These are phyloP conservation scores for Littorina saxatilis DNA, from an alignment of 1,140 invertebrate species.

Conservation along the genomic window DNA sequence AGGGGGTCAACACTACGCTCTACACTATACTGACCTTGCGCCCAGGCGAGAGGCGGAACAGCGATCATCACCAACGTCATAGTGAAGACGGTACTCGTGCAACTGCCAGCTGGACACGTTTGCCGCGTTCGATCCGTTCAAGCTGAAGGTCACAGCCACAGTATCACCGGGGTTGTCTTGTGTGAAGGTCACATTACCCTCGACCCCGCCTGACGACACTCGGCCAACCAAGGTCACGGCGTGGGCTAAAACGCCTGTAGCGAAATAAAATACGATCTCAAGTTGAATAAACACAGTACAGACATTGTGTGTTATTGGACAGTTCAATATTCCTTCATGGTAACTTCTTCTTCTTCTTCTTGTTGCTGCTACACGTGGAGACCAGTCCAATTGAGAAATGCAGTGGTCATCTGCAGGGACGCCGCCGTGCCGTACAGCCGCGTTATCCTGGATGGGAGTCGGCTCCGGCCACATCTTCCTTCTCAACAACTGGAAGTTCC, in stretches of 20 bases:
- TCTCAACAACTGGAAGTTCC: too few relatives aligned
- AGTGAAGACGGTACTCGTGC: slow-evolving; percentile 42
- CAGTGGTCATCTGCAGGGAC: too few relatives aligned
- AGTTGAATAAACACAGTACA: background rate
- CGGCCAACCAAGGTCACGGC: slow-evolving; percentile 38
- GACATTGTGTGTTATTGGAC: background rate
- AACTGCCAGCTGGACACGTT: slow-evolving; percentile 35
- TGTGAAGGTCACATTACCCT: slow-evolving; percentile 46
- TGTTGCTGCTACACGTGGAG: too few relatives aligned
- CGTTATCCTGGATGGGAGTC: too few relatives aligned
- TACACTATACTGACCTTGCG: too few relatives aligned
- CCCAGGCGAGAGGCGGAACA: too few relatives aligned
- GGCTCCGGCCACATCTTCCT: too few relatives aligned
- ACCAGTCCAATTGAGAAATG: too few relatives aligned
- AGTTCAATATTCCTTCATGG: background rate
- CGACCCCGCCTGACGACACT: slow-evolving; percentile 44
- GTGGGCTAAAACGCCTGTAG: background rate
- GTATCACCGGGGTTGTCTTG: slow-evolving; percentile 33
- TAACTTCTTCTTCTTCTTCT: too few relatives aligned
- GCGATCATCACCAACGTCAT: slow-evolving; percentile 39
- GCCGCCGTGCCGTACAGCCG: too few relatives aligned
- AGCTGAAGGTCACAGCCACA: slow-evolving; percentile 27
- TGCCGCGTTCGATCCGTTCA: background rate
- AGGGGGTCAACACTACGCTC: slow-evolving; percentile 39
- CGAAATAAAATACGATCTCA: background rate